Evolutionary conservation across 1,140 invertebrate species (phyloP), one percentile per base, ranked within the genome.

Genomic region (Drosophila mojavensis): DNA sequence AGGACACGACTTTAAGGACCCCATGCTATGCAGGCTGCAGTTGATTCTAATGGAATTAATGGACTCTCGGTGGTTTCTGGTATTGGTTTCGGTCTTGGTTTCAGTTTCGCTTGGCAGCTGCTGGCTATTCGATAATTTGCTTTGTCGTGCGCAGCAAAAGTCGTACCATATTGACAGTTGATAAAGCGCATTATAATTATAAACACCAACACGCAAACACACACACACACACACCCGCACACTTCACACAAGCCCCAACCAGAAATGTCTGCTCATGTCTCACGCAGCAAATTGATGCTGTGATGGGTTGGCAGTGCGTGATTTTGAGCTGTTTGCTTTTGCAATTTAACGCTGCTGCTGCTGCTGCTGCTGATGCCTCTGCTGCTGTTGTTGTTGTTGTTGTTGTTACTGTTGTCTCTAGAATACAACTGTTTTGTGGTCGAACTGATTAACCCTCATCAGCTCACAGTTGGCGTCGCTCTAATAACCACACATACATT

Each of bases 111-210:
- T 48, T 24, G 68, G 33, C 61, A 63, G 70, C 39, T 63, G 20
- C 24, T 62, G 43, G 53, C 36, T 33, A 71, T 56, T 28, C 75
- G 64, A 70, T 79, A 68, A 75, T 76, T 73, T 81, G 82, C 69
- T 67, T 48, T 64, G 55, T 75, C 63, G 62, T 54, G 66, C 77
- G 62, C 36, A 50, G 65, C 58, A 75, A 10, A 53, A 68, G 51
- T 59, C 66, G 36, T 39, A 43, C 30, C 60, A 28, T 55, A 75
- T 75, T 75, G 83, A 74, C 73, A 75, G 69, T 69, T 79, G 71
- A 82, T 88, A 77, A 63, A 68, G 65, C 54, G 50, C 55, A 81
- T 85, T 79, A 86, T 83, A 83, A 72, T 72, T 47, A 66, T 55
- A 63, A 17, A 9, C 11, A 48, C 47, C 30, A 50, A 41, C 10